Percentiles rank a stretch among this genome's conserved stretches.
These are phyloP conservation scores for Zaprionus davidi DNA, from an alignment of 1,140 invertebrate genomes.

Conservation along the genomic window DNA sequence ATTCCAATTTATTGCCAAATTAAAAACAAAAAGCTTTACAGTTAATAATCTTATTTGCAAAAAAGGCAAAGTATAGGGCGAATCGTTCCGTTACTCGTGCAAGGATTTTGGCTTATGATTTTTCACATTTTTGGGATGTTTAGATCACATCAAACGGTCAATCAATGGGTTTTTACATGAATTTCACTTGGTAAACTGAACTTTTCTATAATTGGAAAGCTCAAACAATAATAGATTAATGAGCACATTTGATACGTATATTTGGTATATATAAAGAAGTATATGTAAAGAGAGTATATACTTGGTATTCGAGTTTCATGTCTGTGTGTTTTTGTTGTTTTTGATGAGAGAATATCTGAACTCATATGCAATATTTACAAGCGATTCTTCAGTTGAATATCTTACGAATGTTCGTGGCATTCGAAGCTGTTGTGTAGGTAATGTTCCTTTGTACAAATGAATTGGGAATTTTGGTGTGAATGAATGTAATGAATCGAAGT, in stretches of 20 bases:
- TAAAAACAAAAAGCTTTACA: conserved; percentile 36
- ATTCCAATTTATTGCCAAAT: conserved; percentile 77
- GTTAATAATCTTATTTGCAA: neutral
- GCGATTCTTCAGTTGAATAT: conserved; percentile 17
- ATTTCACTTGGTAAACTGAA: conserved; percentile 49
- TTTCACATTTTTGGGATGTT: conserved; percentile 7
- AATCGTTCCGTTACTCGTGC: conserved; percentile 82
- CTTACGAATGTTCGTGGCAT: neutral
- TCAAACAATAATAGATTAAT: conserved; percentile 47
- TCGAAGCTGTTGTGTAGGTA: neutral
- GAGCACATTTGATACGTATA: conserved; percentile 21
- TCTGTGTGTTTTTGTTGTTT: conserved; percentile 12
- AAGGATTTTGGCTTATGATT: conserved; percentile 67
- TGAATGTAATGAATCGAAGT: conserved; percentile 1
- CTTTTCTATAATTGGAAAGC: conserved; percentile 42
- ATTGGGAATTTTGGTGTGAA: conserved; percentile 6
- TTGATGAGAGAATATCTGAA: conserved; percentile 6
- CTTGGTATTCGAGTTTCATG: neutral
- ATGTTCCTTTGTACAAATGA: conserved; percentile 2
- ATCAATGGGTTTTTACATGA: conserved; percentile 11
- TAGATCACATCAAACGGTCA: conserved; percentile 26
- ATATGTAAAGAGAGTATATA: neutral
- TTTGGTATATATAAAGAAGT: conserved; percentile 10
- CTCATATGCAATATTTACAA: conserved; percentile 75
- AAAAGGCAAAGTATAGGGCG: conserved; percentile 76